These are phyloP conservation scores for Ceratothoa steindachneri DNA, from an alignment of 2,888 invertebrate genomes.

Conservation along the genomic window DNA sequence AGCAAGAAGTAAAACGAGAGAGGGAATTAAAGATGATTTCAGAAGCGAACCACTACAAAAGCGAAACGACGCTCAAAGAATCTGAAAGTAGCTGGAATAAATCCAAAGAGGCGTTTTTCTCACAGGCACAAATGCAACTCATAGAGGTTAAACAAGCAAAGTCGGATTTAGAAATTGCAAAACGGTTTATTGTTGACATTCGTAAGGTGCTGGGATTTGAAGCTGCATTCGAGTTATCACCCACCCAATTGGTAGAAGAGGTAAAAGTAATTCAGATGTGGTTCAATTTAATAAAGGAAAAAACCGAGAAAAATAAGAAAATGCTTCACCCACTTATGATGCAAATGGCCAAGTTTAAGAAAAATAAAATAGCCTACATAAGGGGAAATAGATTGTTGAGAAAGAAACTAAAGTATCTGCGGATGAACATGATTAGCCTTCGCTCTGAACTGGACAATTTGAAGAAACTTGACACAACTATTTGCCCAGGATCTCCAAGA, in stretches of 20 bases:
- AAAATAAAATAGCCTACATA: neutral
- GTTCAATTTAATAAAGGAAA: neutral
- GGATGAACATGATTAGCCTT: neutral
- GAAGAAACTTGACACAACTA: no score
- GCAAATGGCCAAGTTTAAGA: neutral
- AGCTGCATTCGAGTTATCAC: no score
- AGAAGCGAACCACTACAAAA: no score
- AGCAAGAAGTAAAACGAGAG: neutral
- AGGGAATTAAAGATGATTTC: neutral
- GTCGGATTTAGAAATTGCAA: neutral
- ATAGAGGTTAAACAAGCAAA: no score
- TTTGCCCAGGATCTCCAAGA: no score
- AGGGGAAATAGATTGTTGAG: neutral
- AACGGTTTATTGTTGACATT: neutral
- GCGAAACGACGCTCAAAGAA: no score
- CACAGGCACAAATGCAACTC: no score
- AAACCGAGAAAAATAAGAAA: neutral
- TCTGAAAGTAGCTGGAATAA: no score
- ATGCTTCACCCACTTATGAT: neutral
- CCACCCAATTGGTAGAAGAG: neutral
- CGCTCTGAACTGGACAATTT: neutral
- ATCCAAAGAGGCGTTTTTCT: no score
- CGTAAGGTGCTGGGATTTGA: neutral
- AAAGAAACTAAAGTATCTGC: neutral
- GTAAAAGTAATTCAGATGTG: neutral